Conservation (phyloP, 2,113 vertebrate species). For the Gallinago jamesoni region DNA sequence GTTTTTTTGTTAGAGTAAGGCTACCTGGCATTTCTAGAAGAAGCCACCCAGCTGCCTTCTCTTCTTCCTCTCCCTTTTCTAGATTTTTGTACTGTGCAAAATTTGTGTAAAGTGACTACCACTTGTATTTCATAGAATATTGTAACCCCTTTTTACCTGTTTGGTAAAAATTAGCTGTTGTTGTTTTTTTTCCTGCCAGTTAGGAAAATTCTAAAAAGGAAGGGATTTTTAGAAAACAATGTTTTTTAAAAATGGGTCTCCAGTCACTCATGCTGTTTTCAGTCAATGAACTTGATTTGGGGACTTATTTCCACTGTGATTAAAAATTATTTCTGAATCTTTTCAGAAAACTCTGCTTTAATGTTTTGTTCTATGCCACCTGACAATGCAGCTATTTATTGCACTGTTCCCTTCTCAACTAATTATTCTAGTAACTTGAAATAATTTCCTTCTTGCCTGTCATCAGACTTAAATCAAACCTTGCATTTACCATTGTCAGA, state of each 20-base stretch:
- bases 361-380: not conserved
- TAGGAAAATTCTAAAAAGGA: not conserved
- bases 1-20: not conserved
- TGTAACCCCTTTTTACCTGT: not conserved
- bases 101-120: not conserved
- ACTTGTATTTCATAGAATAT: not conserved
- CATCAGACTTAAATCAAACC: conserved; percentile 16
- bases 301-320: not conserved
- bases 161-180: not conserved
- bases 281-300: not conserved
- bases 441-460: conserved; percentile 15
- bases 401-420: not conserved
- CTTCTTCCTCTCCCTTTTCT: not conserved
- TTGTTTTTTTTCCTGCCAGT: not conserved
- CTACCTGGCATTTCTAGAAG: not conserved
- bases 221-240: not conserved
- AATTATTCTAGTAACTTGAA: not conserved
- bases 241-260: not conserved
- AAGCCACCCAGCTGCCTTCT: not conserved
- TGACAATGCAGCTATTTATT: not conserved
- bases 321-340: not conserved
- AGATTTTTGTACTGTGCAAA: not conserved
- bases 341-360: not conserved
- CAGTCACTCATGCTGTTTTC: not conserved
- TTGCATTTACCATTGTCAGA: not conserved